phyloP scores from a whole-genome alignment of 2,888 invertebrate species.

The Conistra vaccinii region DNA sequence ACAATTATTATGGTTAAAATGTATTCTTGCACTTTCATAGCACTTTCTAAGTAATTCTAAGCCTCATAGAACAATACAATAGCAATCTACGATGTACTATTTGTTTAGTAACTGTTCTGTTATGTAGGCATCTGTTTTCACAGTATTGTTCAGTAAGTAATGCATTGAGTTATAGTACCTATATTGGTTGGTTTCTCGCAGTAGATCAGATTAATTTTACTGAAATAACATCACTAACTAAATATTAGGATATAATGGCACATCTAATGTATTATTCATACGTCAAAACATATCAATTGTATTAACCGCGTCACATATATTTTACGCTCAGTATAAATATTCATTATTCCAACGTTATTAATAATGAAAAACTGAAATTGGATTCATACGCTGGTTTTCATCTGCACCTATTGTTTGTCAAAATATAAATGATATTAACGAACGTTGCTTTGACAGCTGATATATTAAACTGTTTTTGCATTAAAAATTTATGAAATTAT shows the following conservation, averaged over 20 bases:
- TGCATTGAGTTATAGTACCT: constrained; percentile 19
- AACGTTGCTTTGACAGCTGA: neutral
- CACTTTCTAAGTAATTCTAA: constrained; percentile 32
- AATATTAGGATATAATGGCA: neutral
- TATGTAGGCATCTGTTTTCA: constrained; percentile 18
- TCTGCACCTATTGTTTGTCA: neutral
- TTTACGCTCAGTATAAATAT: neutral
- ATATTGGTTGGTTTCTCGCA: constrained; percentile 10
- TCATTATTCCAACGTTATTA: neutral
- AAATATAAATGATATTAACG: neutral
- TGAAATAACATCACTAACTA: constrained; percentile 13
- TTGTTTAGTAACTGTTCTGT: constrained; percentile 27
- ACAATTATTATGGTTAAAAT: neutral
- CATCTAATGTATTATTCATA: neutral
- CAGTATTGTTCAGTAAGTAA: constrained; percentile 15
- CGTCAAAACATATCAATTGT: neutral
- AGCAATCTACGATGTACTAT: constrained; percentile 51
- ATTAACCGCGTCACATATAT: neutral
- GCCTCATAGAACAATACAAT: constrained; percentile 42
- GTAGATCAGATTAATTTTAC: neutral
- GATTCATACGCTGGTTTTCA: neutral
- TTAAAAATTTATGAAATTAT: neutral
- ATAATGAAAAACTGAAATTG: neutral
- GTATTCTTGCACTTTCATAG: constrained; percentile 39
- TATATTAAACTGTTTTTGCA: neutral